phyloP scores from a whole-genome alignment of 1,140 invertebrate genomes.

The Atta cephalotes region DNA sequence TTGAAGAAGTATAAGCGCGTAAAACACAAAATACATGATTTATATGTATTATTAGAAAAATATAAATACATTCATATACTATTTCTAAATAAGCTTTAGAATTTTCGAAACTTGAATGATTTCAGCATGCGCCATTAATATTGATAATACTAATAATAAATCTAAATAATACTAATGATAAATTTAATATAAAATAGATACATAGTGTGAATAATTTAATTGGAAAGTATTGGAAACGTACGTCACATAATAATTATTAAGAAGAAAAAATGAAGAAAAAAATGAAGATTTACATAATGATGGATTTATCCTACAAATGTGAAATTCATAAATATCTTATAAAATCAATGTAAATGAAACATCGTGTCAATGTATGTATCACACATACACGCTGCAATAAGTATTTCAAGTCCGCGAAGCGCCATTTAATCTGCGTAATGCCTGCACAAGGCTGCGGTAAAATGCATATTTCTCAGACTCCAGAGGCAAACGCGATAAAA shows the following conservation, averaged over 20 bases:
- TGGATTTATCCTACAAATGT: neutral
- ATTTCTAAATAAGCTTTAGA: neutral
- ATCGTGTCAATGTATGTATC: neutral
- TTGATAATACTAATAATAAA: neutral
- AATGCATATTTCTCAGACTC: conserved; percentile 19
- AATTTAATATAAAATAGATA: neutral
- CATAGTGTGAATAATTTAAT: neutral
- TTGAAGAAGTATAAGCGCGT: neutral
- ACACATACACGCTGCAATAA: neutral
- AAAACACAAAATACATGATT: neutral
- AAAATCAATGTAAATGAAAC: neutral
- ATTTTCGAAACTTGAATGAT: neutral
- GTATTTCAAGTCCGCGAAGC: conserved; percentile 10
- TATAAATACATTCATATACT: neutral
- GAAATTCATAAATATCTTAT: conserved; percentile 13
- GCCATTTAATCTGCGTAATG: conserved; percentile 49
- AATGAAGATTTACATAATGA: neutral
- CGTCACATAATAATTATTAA: neutral
- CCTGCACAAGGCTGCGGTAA: conserved; percentile 38
- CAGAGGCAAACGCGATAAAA: conserved; percentile 37
- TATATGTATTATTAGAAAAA: neutral
- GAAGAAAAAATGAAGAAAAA: neutral
- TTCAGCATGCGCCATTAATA: neutral
- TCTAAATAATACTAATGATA: too few species aligned
- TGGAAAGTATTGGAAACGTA: neutral